Evolutionary conservation across 2,888 invertebrate species (phyloP).

Genomic region (Andrena bicolor): DNA sequence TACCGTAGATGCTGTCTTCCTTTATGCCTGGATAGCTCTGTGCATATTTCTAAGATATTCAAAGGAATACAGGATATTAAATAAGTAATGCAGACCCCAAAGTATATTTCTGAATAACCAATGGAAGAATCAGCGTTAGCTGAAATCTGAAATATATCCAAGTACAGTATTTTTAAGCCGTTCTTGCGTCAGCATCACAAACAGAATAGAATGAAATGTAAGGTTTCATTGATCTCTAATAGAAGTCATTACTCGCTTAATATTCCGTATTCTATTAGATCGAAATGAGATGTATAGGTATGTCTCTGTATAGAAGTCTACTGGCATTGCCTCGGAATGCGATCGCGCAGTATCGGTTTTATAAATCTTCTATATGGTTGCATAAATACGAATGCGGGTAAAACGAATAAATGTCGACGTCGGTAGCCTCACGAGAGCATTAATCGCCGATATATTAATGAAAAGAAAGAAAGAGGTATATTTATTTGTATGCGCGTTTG

Average conservation of each 20-base stretch:
- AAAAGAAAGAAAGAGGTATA: slow-evolving; percentile 49
- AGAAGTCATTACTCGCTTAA: slow-evolving; percentile 53
- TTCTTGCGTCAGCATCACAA: slow-evolving; percentile 8
- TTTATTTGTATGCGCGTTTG: slow-evolving; percentile 55
- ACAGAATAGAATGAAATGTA: neutral
- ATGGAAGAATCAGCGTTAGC: slow-evolving; percentile 9
- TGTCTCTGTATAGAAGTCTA: slow-evolving; percentile 24
- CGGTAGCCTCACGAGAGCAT: slow-evolving; percentile 21
- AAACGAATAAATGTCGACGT: slow-evolving; percentile 25
- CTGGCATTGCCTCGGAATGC: slow-evolving; percentile 14
- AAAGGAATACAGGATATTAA: slow-evolving; percentile 57
- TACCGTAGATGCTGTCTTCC: slow-evolving; percentile 55
- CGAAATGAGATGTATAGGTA: slow-evolving; percentile 21
- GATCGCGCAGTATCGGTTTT: slow-evolving; percentile 39
- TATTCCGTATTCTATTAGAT: slow-evolving; percentile 57
- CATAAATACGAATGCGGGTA: slow-evolving; percentile 40
- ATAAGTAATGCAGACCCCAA: slow-evolving; percentile 53
- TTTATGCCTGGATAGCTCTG: slow-evolving; percentile 48
- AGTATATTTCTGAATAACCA: slow-evolving; percentile 11
- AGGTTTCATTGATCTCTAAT: slow-evolving; percentile 23
- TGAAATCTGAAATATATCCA: slow-evolving; percentile 10
- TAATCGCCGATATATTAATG: slow-evolving; percentile 36
- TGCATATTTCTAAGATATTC: slow-evolving; percentile 38
- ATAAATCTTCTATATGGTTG: slow-evolving; percentile 42
- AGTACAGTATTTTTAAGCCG: slow-evolving; percentile 27